Evolutionary conservation across 1,140 invertebrate genomes (phyloP).

Genomic region (Sipha flava): DNA sequence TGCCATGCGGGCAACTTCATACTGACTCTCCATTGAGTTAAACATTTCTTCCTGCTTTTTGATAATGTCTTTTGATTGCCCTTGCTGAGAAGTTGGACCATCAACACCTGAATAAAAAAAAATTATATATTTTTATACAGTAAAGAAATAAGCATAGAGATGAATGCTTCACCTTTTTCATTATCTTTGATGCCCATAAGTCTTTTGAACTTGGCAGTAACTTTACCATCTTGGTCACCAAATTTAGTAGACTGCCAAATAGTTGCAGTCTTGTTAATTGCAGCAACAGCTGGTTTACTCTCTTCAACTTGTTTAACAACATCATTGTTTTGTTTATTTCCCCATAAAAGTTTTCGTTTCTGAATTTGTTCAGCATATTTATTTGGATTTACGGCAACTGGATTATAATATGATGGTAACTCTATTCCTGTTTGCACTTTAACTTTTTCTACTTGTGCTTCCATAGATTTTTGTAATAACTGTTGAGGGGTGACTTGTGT

Average conservation of each 20-base stretch:
- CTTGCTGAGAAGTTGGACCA: constrained; percentile 16
- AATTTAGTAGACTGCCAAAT: constrained; percentile 78
- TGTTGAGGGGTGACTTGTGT: constrained; percentile 33
- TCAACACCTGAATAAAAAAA: neutral
- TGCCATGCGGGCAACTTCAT: constrained; percentile 83
- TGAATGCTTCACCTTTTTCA: neutral
- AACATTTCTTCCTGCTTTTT: constrained; percentile 88
- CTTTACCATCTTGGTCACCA: constrained; percentile 79
- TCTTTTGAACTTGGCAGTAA: constrained; percentile 88
- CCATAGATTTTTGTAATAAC: constrained; percentile 34
- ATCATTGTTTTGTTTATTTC: constrained; percentile 48
- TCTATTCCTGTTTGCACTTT: constrained; percentile 35
- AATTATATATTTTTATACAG: neutral
- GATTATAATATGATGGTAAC: constrained; percentile 67
- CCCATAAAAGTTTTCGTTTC: constrained; percentile 52
- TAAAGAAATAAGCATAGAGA: neutral
- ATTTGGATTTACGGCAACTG: constrained; percentile 63
- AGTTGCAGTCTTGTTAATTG: constrained; percentile 47
- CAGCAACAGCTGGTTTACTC: constrained; percentile 32
- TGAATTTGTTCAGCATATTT: constrained; percentile 82
- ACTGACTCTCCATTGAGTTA: constrained; percentile 83
- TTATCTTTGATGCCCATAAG: constrained; percentile 81
- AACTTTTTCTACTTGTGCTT: constrained; percentile 36
- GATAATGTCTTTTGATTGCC: constrained; percentile 47
- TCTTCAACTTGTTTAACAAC: constrained; percentile 37